Conservation (phyloP, 2,797 vertebrate genomes). For the Darevskia mixta region DNA sequence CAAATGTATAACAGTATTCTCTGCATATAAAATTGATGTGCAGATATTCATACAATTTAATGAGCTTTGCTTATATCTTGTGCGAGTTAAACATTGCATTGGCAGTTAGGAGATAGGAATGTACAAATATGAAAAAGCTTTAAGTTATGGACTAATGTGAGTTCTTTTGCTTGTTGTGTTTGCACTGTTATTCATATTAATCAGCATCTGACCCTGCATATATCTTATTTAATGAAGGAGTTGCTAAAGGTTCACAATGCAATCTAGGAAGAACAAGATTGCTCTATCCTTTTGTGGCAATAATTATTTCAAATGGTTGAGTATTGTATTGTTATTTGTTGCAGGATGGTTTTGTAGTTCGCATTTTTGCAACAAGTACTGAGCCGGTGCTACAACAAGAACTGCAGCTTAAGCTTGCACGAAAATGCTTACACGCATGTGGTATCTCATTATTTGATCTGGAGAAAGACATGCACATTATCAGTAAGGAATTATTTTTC, state of each 20-base stretch:
- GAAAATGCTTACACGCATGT: constrained; percentile 98
- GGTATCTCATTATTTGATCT: constrained; percentile 98
- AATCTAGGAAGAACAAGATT: neutral
- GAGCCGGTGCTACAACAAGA: constrained; percentile 97
- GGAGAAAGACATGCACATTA: constrained; percentile 98
- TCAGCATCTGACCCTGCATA: neutral
- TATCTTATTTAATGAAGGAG: neutral
- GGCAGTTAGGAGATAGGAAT: neutral
- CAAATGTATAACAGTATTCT: neutral
- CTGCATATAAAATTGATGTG: neutral
- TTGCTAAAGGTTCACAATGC: neutral
- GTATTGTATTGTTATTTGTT: constrained; percentile 53
- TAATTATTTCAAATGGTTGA: neutral
- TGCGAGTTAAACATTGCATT: neutral
- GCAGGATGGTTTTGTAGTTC: constrained; percentile 98
- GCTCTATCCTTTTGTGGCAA: neutral
- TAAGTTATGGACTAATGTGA: neutral
- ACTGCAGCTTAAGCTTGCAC: constrained; percentile 96
- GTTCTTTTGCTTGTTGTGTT: neutral
- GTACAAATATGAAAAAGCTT: neutral
- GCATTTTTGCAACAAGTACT: constrained; percentile 96
- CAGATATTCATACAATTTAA: neutral
- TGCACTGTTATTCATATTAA: neutral
- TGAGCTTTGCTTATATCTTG: neutral
- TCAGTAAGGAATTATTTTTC: constrained; percentile 87